Base-by-base conservation (phyloP, 2,113 vertebrate genomes). In the Leptobrachium ailaonicum region DNA sequence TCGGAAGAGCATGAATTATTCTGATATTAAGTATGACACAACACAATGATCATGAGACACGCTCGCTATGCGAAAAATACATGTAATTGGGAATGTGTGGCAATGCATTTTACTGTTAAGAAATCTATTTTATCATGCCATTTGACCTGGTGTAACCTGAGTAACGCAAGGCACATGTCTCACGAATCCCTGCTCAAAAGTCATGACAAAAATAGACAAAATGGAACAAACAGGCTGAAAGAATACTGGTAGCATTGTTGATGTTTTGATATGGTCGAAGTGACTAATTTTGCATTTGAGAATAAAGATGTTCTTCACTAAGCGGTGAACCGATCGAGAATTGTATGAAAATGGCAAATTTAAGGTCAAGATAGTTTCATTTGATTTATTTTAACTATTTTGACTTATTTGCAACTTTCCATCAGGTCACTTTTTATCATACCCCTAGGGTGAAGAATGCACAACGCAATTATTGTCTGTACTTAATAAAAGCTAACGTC, bases 81-180 rank as follows among this genome's bases (percentile, higher is more conserved):
- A 85, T 86, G 84, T 87, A 83, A 85, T 85, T 91, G 66, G 70
- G 86, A 89, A 82, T 86, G 85, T 90, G 89, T 88, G 88, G 86
- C 86, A 89, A 87, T 87, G 87, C 85, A 78, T 85, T 86, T 64
- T 85, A 91, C 92, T 90, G 88, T 85, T 81, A 66, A 89, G 84
- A 89, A 89, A 87, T 92, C 86, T 90, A 88, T 83, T 72, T 80
- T 90, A 88, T 94, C 91, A 90, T 88, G 83, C 89, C 90, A 89
- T 88, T 82, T 88, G 93, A 91, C 92, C 91, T 90, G 89, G 86
- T 90, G 86, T 87, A 92, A 94, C 92, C 92, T 89, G 84, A 83
- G 87, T 90, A 94, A 94, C 92, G 86, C 86, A 89, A 88, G 89
- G 86, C 92, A 94, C 50, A 91, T 92, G 92, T 86, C 87, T 90